Conservation (phyloP, 1,140 invertebrate genomes). For the Heliothis virescens region DNA sequence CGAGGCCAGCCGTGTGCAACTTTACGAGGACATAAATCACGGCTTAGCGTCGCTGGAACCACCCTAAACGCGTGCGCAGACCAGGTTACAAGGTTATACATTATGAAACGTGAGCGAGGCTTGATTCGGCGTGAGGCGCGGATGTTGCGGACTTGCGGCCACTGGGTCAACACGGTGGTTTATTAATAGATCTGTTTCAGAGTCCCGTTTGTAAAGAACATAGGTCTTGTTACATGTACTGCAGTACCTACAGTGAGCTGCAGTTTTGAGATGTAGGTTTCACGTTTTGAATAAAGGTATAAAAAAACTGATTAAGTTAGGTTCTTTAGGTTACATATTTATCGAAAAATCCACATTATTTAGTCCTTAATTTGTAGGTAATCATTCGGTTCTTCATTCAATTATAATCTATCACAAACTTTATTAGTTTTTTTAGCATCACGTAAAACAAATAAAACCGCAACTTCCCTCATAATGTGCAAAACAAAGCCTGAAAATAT, state of each 20-base stretch:
- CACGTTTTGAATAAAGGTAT: too few relatives aligned
- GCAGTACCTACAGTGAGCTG: background rate
- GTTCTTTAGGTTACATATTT: too few relatives aligned
- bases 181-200: constrained; percentile 19
- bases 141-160: constrained; percentile 35
- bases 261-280: too few relatives aligned
- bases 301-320: too few relatives aligned
- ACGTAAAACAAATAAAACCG: too few relatives aligned
- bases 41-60: constrained; percentile 65
- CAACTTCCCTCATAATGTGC: background rate
- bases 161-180: constrained; percentile 50
- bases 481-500: background rate
- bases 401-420: too few relatives aligned
- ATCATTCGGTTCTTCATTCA: too few relatives aligned
- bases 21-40: constrained; percentile 83
- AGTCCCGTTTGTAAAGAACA: constrained; percentile 24
- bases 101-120: constrained; percentile 50
- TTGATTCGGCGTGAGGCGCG: constrained; percentile 50
- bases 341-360: too few relatives aligned
- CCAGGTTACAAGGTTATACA: constrained; percentile 56
- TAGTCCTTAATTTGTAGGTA: too few relatives aligned
- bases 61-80: constrained; percentile 58
- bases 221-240: background rate
- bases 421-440: too few relatives aligned
- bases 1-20: constrained; percentile 78